Conservation (phyloP, 2,888 invertebrate species). For the Himalopsyche tibetana region DNA sequence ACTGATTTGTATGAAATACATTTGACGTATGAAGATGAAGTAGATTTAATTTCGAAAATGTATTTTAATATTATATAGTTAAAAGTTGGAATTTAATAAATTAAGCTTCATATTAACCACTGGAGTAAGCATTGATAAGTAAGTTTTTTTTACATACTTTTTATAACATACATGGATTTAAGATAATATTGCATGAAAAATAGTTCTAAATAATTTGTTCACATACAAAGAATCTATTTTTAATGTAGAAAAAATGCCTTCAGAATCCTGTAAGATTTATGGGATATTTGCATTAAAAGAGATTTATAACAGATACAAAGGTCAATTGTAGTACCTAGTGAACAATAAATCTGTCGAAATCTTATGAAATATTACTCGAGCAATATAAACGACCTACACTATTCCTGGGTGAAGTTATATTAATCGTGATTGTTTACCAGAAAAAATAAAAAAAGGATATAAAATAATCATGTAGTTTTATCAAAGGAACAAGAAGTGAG, state of each 20-base stretch:
- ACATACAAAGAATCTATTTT: not conserved
- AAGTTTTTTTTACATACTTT: no score
- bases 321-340: constrained; percentile 18
- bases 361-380: constrained; percentile 26
- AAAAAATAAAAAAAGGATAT: not conserved
- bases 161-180: no score
- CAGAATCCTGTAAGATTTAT: not conserved
- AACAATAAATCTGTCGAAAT: constrained; percentile 4
- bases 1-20: not conserved
- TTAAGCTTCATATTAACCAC: no score
- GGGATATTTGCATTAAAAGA: constrained; percentile 20
- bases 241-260: not conserved
- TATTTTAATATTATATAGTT: no score
- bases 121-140: no score
- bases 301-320: constrained; percentile 24
- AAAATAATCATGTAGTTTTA: no score
- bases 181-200: not conserved
- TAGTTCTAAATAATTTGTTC: not conserved
- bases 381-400: not conserved
- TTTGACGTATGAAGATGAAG: no score
- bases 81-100: no score
- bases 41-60: no score
- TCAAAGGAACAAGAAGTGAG: no score
- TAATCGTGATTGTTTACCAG: not conserved
- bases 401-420: not conserved